Percentiles rank a stretch among this genome's conserved stretches.
Evolutionary conservation across 23 tunicate species (phyloP).

Genomic region (Ascidia mentula): DNA sequence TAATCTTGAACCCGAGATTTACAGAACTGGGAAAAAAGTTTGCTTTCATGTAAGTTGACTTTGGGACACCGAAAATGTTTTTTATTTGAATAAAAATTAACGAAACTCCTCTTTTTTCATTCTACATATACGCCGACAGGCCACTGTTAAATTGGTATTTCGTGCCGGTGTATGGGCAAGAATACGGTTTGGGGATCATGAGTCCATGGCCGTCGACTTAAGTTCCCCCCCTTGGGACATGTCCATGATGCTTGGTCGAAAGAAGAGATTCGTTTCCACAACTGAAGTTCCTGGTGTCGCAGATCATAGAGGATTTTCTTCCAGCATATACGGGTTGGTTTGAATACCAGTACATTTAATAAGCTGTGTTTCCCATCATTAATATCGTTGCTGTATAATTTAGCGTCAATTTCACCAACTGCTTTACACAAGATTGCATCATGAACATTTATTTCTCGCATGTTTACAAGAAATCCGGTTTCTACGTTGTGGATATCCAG

Average conservation of each 20-base stretch:
- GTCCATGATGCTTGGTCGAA: neutral
- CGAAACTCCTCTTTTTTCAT: no score
- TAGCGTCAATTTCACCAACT: neutral
- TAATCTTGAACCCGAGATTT: neutral
- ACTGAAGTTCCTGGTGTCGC: neutral
- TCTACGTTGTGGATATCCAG: slow-evolving; percentile 19
- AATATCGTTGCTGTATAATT: neutral
- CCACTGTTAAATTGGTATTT: slow-evolving; percentile 15
- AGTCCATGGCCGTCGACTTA: neutral
- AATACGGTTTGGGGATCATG: slow-evolving; percentile 30
- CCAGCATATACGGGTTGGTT: neutral
- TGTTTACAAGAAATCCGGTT: slow-evolving; percentile 15
- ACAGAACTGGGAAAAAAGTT: slow-evolving; percentile 16
- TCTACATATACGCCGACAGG: no score
- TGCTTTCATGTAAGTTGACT: slow-evolving; percentile 38
- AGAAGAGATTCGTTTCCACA: neutral
- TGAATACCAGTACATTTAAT: neutral
- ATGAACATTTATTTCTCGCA: slow-evolving; percentile 35
- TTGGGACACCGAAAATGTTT: neutral
- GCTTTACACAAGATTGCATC: slow-evolving; percentile 25
- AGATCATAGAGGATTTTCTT: neutral
- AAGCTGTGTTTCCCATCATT: neutral
- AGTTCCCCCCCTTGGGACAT: neutral
- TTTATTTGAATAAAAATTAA: neutral
- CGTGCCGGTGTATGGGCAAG: neutral